These are phyloP conservation scores for Gymnodraco acuticeps DNA, from an alignment of 2,797 vertebrate genomes.

Conservation along the genomic window DNA sequence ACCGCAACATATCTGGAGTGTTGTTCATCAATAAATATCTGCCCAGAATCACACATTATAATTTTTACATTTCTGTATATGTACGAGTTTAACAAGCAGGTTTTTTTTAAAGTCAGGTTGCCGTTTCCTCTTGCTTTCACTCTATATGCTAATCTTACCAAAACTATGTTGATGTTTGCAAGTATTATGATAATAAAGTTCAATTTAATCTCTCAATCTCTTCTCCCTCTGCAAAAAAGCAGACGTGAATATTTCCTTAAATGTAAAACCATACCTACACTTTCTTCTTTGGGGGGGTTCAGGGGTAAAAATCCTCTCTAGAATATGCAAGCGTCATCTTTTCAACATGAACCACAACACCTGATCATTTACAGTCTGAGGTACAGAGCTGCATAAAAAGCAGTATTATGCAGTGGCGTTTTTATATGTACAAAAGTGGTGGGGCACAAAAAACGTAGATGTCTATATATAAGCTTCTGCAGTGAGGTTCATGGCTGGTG, in stretches of 20 bases:
- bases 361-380: background rate
- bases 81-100: background rate
- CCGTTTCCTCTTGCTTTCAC: background rate
- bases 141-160: background rate
- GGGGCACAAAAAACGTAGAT: too few species aligned
- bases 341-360: background rate
- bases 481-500: too few species aligned
- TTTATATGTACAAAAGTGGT: too few species aligned
- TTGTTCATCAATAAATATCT: background rate
- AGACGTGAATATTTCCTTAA: background rate
- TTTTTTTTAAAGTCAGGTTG: conserved; percentile 4
- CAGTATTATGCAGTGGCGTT: background rate
- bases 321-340: background rate
- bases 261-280: background rate
- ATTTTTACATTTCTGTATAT: background rate
- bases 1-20: background rate
- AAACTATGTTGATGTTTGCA: background rate
- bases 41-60: background rate
- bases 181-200: background rate
- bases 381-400: conserved; percentile 10
- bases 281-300: too few species aligned
- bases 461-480: too few species aligned
- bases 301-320: background rate
- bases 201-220: background rate
- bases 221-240: background rate